Percentiles rank a stretch among this genome's conserved stretches.
These are phyloP conservation scores for Apteryx mantelli DNA, from an alignment of 2,113 vertebrate species.

Conservation along the genomic window DNA sequence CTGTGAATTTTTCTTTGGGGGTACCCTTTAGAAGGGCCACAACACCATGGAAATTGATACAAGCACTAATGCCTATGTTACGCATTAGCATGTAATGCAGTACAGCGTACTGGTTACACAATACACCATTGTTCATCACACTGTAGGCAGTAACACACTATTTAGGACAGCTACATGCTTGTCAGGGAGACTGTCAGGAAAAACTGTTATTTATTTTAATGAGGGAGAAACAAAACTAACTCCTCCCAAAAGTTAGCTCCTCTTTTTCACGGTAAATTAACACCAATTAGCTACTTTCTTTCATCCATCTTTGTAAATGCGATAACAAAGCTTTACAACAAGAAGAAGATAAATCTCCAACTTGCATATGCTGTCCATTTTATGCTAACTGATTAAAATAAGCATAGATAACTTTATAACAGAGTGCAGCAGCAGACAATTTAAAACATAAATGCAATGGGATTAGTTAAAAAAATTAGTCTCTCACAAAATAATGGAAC, in stretches of 20 bases:
- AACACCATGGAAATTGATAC: conserved; percentile 58
- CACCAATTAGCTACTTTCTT: background rate
- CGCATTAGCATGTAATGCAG: conserved; percentile 20
- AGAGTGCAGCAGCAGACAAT: background rate
- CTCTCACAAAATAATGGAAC: background rate
- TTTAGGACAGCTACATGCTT: conserved; percentile 24
- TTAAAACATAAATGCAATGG: background rate
- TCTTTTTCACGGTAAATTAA: conserved; percentile 38
- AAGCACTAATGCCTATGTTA: conserved; percentile 33
- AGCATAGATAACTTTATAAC: background rate
- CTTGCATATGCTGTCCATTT: background rate
- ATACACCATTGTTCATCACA: conserved; percentile 32
- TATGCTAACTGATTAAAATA: background rate
- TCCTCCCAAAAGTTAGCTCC: conserved; percentile 2
- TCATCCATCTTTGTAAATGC: background rate
- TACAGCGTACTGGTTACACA: conserved; percentile 6
- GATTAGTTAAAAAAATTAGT: background rate
- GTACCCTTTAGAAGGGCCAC: background rate
- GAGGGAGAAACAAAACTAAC: conserved; percentile 30
- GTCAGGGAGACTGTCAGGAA: conserved; percentile 31
- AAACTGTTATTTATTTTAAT: conserved; percentile 54
- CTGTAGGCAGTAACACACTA: conserved; percentile 43
- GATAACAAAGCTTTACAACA: background rate
- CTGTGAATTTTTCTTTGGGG: background rate
- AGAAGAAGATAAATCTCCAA: background rate